These are phyloP conservation scores for Euleptes europaea DNA, from an alignment of 2,113 vertebrate species.

Conservation along the genomic window DNA sequence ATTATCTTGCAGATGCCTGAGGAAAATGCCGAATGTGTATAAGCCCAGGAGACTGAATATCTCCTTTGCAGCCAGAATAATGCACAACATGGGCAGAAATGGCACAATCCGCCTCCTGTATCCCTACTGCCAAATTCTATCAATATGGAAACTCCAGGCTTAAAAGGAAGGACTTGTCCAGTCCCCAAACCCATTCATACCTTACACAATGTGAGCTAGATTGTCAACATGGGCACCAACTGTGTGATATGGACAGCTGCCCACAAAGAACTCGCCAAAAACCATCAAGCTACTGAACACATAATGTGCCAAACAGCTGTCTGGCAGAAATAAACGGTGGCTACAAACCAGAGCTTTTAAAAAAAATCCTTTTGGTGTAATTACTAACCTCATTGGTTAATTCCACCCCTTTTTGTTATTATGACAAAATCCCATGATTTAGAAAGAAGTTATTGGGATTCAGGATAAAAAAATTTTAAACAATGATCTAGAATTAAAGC, in stretches of 20 bases:
- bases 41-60: constrained; percentile 19
- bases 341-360: not conserved
- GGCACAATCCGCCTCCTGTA: constrained; percentile 9
- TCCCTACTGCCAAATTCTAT: constrained; percentile 32
- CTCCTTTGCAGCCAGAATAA: constrained; percentile 23
- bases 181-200: not conserved
- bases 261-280: constrained; percentile 7
- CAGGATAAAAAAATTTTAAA: not conserved
- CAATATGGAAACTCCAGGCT: not conserved
- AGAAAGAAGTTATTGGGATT: not conserved
- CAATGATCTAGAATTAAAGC: not conserved
- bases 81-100: not conserved
- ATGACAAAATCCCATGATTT: not conserved
- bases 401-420: not conserved
- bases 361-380: not conserved
- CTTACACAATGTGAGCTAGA: not conserved
- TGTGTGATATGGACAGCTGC: not conserved
- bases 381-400: not conserved
- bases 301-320: not conserved
- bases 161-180: not conserved
- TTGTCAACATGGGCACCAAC: not conserved
- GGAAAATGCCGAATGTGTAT: constrained; percentile 3
- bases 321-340: not conserved
- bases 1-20: too few species aligned
- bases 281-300: not conserved